phyloP scores from a whole-genome alignment of 2,888 invertebrate species.

The Calameuta filiformis region DNA sequence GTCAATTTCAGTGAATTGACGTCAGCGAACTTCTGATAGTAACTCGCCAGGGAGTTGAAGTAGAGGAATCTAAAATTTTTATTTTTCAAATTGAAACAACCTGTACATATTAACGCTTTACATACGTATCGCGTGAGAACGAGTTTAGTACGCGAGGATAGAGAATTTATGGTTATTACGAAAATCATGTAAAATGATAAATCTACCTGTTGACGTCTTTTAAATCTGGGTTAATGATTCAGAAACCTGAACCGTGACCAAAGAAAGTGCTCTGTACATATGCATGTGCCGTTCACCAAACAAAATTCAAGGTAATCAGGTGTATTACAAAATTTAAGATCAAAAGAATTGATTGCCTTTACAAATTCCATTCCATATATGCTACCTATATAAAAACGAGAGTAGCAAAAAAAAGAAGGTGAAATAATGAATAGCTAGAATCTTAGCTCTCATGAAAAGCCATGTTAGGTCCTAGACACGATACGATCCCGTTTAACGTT shows the following conservation, averaged over 20 bases:
- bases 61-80: conserved; percentile 56
- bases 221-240: not conserved
- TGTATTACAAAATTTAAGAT: not conserved
- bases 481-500: not conserved
- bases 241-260: not conserved
- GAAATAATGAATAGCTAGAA: not conserved
- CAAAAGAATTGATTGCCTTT: not conserved
- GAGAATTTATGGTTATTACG: not conserved
- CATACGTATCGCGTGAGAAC: not conserved
- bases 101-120: too few relatives aligned
- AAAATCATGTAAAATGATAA: not conserved
- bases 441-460: not conserved
- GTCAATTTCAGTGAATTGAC: conserved; percentile 50
- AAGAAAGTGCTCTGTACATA: not conserved
- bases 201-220: not conserved
- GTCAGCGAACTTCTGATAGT: conserved; percentile 55
- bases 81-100: not conserved
- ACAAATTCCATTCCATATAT: not conserved
- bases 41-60: conserved; percentile 63
- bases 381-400: not conserved
- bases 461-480: not conserved
- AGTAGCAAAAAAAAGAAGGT: not conserved
- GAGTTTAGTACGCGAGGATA: not conserved
- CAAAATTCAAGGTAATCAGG: not conserved
- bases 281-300: not conserved